These are phyloP conservation scores for Drosophila ananassae DNA, from an alignment of 1,140 invertebrate species.

Conservation along the genomic window DNA sequence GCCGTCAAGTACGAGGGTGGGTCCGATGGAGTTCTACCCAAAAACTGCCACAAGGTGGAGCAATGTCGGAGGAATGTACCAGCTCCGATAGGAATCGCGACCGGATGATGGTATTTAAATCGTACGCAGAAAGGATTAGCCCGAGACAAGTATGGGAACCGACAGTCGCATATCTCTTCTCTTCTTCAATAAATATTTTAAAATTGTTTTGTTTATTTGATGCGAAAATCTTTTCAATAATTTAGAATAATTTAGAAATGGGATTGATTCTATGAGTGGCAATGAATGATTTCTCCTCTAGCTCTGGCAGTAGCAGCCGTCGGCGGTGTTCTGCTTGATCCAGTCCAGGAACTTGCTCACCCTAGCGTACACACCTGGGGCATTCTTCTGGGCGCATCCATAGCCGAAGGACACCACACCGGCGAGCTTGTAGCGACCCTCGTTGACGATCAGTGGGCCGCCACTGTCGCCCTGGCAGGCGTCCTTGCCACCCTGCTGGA, in stretches of 20 bases:
- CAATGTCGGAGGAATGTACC: conserved; percentile 20
- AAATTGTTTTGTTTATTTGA: conserved; percentile 33
- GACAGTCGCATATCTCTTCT: neutral
- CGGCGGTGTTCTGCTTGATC: conserved; percentile 84
- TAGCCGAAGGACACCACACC: conserved; percentile 90
- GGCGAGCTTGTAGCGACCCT: conserved; percentile 84
- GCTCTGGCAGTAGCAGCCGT: conserved; percentile 72
- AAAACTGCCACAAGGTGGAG: conserved; percentile 16
- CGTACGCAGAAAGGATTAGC: conserved; percentile 22
- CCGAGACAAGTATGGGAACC: neutral
- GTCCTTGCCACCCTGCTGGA: conserved; percentile 94
- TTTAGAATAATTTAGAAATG: conserved; percentile 72
- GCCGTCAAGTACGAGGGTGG: conserved; percentile 70
- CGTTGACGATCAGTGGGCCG: conserved; percentile 76
- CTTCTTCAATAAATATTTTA: neutral
- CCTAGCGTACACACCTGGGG: conserved; percentile 91
- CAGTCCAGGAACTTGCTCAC: conserved; percentile 88
- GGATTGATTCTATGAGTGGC: neutral
- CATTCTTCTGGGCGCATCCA: conserved; percentile 89
- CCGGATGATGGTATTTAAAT: conserved; percentile 23
- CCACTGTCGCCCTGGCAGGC: conserved; percentile 90
- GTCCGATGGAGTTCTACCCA: conserved; percentile 36
- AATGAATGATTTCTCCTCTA: conserved; percentile 20
- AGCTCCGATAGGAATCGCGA: conserved; percentile 27
- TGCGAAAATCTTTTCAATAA: conserved; percentile 55